Conservation (phyloP, 2,888 invertebrate genomes). For the Metacarcinus magister region DNA sequence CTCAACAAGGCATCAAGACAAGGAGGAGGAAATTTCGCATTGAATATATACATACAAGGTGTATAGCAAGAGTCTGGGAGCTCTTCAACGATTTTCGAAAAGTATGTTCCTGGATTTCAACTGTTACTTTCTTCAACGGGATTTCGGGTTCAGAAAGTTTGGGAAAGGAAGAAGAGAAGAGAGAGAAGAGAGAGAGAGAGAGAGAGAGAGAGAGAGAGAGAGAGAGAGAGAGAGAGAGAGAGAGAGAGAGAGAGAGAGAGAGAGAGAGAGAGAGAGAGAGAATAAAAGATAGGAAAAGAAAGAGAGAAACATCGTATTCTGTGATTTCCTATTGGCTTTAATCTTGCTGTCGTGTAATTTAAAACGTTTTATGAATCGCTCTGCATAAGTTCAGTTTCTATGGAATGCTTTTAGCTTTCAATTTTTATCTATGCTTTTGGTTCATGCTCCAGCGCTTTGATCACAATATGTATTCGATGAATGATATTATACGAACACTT, state of each 20-base stretch:
- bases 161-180: background rate
- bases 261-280: too few relatives aligned
- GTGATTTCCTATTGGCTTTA: background rate
- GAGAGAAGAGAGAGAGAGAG: too few relatives aligned
- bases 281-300: background rate
- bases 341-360: background rate
- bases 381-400: background rate
- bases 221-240: background rate
- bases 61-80: background rate
- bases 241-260: too few relatives aligned
- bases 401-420: background rate
- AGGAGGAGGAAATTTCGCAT: background rate
- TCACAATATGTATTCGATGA: background rate
- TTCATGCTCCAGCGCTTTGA: background rate
- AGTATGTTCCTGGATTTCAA: background rate
- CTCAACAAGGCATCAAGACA: slow-evolving; percentile 15
- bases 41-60: background rate
- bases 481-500: slow-evolving; percentile 4
- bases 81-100: slow-evolving; percentile 26
- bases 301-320: background rate
- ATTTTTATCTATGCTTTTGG: background rate
- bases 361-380: background rate
- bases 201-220: too few relatives aligned
- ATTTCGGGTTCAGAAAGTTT: background rate
- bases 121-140: background rate